Conservation (phyloP, 2,888 invertebrate species). For the Nomada ferruginata region DNA sequence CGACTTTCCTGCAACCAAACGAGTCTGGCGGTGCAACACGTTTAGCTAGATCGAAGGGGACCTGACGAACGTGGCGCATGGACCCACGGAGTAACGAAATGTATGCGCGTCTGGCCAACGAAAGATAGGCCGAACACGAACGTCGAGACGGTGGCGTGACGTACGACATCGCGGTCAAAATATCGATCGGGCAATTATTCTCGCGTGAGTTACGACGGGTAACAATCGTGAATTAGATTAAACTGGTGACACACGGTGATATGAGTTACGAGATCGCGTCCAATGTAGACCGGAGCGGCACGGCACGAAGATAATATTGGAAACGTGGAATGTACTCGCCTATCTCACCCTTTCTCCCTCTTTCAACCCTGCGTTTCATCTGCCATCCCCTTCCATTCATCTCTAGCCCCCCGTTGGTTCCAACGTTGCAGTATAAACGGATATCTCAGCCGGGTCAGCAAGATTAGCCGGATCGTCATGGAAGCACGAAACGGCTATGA, state of each 20-base stretch:
- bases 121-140: conserved; percentile 36
- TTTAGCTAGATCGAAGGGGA: not conserved
- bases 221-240: conserved; percentile 81
- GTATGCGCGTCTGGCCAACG: conserved; percentile 11
- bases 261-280: conserved; percentile 76
- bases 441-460: conserved; percentile 55
- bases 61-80: not conserved
- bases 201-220: conserved; percentile 79
- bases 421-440: conserved; percentile 50
- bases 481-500: conserved; percentile 60
- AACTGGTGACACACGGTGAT: conserved; percentile 81
- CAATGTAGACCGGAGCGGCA: conserved; percentile 58
- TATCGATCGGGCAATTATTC: conserved; percentile 82
- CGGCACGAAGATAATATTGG: conserved; percentile 64
- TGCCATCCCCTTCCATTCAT: conserved; percentile 16
- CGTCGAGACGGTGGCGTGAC: conserved; percentile 65
- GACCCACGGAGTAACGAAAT: conserved; percentile 19
- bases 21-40: not conserved
- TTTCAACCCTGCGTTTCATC: conserved; percentile 17
- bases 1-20: too few species aligned
- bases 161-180: conserved; percentile 73
- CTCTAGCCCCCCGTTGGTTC: not conserved
- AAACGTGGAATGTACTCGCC: conserved; percentile 59
- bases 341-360: conserved; percentile 60
- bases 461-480: conserved; percentile 64